Base-by-base conservation (phyloP, 2,113 vertebrate genomes). In the Lagopus leucura region DNA sequence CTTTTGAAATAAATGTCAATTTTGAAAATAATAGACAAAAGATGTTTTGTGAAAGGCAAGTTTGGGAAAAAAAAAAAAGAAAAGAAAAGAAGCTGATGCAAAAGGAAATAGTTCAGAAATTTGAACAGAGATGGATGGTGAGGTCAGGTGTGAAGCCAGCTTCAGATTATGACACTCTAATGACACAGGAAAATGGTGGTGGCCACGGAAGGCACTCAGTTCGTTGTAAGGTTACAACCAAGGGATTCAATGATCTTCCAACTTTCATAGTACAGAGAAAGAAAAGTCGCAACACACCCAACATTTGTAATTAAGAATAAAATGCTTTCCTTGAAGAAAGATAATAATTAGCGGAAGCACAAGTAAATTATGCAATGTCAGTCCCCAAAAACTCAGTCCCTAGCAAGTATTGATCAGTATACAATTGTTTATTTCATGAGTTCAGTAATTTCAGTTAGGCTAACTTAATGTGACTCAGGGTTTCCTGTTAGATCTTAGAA, bases 191-290 rank as follows among this genome's bases (percentile, higher is more conserved):
- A 36, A 32, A 6, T 38, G 4, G 4, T 45, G 20, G 3, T 6
- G 1, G 10, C 21, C 2, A 2, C 21, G 43, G 43, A 8, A 5
- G 3, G 2, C 5, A 1, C 6, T 73, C 72, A 21, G 65, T 73
- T 19, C 52, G 14, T 58, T 17, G 36, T 50, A 66, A 66, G 3
- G 1, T 40, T 82, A 42, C n/a, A 77, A 32, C 2, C 7, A 69
- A 82, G 45, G 34, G 61, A 5, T 43, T 8, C 8, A 47, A 81
- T 34, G 8, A 67, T 2, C 1, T 77, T 71, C 2, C 15, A 83
- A 3, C 6, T 71, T 1, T 22, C 50, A 21, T 13, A 43, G 45
- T 11, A 16, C 28, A 77, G 36, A 50, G 22, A 24, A 83, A 55
- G 4, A 70, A 82, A 74, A 81, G 4, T 61, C 19, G 38, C 2